These are phyloP conservation scores for Eristalis arbustorum DNA, from an alignment of 2,888 invertebrate genomes.

Conservation along the genomic window DNA sequence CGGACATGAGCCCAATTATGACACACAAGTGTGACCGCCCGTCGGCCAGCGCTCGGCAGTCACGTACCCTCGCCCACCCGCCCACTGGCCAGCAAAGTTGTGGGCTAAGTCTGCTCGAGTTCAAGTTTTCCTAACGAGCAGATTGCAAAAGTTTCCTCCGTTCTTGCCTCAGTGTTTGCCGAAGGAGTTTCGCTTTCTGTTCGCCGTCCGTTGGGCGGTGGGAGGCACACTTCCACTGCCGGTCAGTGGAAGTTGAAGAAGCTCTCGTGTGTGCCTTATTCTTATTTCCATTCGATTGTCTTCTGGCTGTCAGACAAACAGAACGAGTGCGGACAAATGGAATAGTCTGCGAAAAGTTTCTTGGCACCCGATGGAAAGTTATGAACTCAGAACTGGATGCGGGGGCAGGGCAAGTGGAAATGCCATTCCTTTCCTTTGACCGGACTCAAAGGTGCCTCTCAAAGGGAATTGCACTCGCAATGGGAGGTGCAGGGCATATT, in stretches of 20 bases:
- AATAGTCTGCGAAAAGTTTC: slow-evolving; percentile 8
- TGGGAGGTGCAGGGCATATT: neutral
- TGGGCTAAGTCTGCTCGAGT: neutral
- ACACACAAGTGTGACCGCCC: neutral
- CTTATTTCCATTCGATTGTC: slow-evolving; percentile 17
- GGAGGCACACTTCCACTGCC: neutral
- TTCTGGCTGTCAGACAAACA: neutral
- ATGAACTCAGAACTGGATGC: neutral
- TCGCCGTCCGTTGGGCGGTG: neutral
- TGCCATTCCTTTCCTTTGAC: neutral
- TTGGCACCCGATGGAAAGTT: slow-evolving; percentile 29
- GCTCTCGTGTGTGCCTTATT: neutral
- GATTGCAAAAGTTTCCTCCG: slow-evolving; percentile 26
- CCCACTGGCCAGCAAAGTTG: neutral
- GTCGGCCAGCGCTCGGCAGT: too few species aligned
- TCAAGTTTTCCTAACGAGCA: slow-evolving; percentile 5
- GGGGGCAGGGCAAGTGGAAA: neutral
- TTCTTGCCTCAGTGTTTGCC: slow-evolving; percentile 1
- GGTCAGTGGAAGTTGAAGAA: slow-evolving; percentile 3
- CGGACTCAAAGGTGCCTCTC: neutral
- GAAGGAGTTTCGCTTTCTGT: neutral
- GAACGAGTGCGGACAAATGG: neutral
- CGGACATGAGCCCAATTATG: slow-evolving; percentile 14
- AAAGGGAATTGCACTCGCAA: neutral
- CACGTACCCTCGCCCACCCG: too few species aligned